Evolutionary conservation across 1,140 invertebrate genomes (phyloP).

Genomic region (Adoxophyes honmai): DNA sequence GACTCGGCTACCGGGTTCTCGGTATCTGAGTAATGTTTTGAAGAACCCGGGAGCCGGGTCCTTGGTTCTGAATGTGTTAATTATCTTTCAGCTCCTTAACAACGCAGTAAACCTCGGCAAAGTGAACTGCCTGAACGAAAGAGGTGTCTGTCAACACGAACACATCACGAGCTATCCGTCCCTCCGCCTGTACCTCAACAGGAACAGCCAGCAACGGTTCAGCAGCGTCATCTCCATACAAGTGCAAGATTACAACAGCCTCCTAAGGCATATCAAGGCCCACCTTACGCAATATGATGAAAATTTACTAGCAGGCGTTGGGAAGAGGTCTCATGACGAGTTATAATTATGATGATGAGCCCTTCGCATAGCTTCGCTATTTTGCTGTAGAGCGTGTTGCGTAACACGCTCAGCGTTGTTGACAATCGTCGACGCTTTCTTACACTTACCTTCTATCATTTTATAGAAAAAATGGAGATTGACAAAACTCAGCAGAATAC

Average conservation of each 20-base stretch:
- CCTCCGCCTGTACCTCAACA: slow-evolving; percentile 42
- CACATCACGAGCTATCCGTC: slow-evolving; percentile 56
- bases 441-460: no score
- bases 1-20: no score
- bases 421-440: no score
- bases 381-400: no score
- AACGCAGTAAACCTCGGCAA: slow-evolving; percentile 52
- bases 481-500: no score
- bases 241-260: slow-evolving; percentile 35
- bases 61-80: no score
- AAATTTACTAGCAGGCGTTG: slow-evolving; percentile 30
- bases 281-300: slow-evolving; percentile 41
- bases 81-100: slow-evolving; percentile 38
- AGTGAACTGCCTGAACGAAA: slow-evolving; percentile 60
- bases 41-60: no score
- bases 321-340: slow-evolving; percentile 45
- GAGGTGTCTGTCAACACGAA: slow-evolving; percentile 53
- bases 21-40: no score
- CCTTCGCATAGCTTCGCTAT: no score
- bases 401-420: no score
- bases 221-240: slow-evolving; percentile 37
- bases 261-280: slow-evolving; percentile 43
- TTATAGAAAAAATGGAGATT: no score
- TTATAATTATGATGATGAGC: slow-evolving; percentile 33
- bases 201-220: slow-evolving; percentile 30